Base-by-base conservation (phyloP, 92 coral and sea anemone species). In the Siderastrea siderea region DNA sequence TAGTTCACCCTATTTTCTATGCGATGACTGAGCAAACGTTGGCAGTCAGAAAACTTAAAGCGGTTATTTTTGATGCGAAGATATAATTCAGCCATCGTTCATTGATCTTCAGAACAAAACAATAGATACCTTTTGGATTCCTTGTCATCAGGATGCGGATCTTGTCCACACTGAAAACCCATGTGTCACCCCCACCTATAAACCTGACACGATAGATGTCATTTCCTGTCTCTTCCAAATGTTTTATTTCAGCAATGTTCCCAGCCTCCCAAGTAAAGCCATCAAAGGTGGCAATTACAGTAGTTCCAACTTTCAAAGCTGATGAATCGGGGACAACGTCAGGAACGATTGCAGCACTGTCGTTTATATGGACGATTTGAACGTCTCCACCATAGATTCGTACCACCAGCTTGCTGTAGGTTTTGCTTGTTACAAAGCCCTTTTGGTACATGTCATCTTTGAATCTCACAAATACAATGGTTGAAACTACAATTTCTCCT, bases 371-470 rank as follows among this genome's bases (percentile, higher is more conserved):
- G 54, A 91, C 86, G 16, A 77, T 80, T 11, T 86, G 67, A 11
- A 48, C 50, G 71, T 66, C 86, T 16, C 85, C 96, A 11, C 83
- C 86, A 67, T 91, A 93, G 19, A 91, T 54, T 26, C 93, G 89
- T 3, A 93, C 90, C n/a, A 79, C 88, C 67, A 74, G 75, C 72
- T 91, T 88, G 49, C 81, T 91, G 71, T 64, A 52, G 13, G 78
- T 95, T 77, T 81, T 93, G 46, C 92, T 91, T n/a, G 88, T 88
- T 26, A 95, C 94, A 79, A 86, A 95, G 10, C 98, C 96, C 16
- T 81, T 71, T 5, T 63, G 63, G 89, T 95, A 95, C 7, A 70
- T 65, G 8, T 92, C 90, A 46, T 89, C 91, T 53, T 83, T 93
- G 63, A 77, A 61, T 69, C 96, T 83, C 64, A 90, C 96, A 38